Evolutionary conservation across 2,113 vertebrate genomes (phyloP), one percentile per base, ranked within the genome.

Genomic region (Xiphorhynchus elegans): DNA sequence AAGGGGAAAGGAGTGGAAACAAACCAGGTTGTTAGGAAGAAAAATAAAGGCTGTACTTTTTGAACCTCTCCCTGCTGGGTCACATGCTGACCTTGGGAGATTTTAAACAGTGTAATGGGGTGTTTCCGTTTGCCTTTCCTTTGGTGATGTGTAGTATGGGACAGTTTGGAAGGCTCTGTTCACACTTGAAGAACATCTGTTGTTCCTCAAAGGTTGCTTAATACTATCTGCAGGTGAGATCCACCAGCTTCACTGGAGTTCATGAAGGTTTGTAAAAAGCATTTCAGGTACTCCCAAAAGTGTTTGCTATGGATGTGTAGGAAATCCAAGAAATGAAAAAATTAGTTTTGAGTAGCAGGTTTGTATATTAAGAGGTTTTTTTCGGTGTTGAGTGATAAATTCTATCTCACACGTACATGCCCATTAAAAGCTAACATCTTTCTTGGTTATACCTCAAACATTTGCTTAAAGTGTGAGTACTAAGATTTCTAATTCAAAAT

Each of bases 1-100:
- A 97, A 97, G 96, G 95, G 94, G 90, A 97, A 93, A 95, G 88
- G 91, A 95, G 96, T 97, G 95, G 97, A 97, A 97, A 98, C 97
- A 97, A 97, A 98, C 97, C 97, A 96, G 96, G 97, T 98, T 97
- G 93, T 98, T 97, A 96, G 91, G 94, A 97, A 94, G 93, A 73
- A 95, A 97, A 98, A 98, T 97, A 97, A 98, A 98, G 97, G 87
- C 97, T 97, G 69, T 94, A 91, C 96, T 97, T 97, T 93, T 84
- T 96, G 95, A 98, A 92, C 94, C 97, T 97, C 96, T 96, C 95
- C 97, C 97, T 96, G 96, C 97, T 97, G 96, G 97, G 97, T 98
- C 97, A 93, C 97, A 87, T 96, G 97, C 96, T 97, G 97, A 96
- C 96, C 95, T 89, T 95, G 90, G 81, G 93, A 97, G 97, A 85